Conservation (phyloP, 2,797 vertebrate species). For the Mycteria americana region DNA sequence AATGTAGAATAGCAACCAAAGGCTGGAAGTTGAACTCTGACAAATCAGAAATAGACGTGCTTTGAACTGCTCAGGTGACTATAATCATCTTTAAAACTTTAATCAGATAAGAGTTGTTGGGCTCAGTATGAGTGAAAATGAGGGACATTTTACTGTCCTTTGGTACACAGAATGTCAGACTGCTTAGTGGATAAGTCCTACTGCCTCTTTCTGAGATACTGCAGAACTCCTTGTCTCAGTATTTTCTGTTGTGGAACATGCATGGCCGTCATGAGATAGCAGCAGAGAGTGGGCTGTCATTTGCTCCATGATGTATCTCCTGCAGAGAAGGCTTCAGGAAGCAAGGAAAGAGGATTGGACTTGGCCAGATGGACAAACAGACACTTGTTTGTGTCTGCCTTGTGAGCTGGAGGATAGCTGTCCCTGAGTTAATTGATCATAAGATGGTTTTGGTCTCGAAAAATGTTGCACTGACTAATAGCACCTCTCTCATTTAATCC, state of each 20-base stretch:
- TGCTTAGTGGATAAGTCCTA: not conserved
- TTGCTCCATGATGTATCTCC: not conserved
- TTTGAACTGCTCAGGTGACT: not conserved
- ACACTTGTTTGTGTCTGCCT: not conserved
- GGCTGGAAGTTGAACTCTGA: not conserved
- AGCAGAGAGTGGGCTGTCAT: not conserved
- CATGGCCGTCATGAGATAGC: not conserved
- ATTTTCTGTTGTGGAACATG: not conserved
- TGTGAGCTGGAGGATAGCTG: not conserved
- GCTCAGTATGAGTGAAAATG: rapidly evolving
- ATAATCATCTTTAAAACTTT: too few relatives aligned
- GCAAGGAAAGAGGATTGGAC: not conserved
- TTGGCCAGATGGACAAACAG: not conserved
- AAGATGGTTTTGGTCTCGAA: not conserved
- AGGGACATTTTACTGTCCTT: not conserved
- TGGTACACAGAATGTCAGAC: rapidly evolving
- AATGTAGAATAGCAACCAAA: not conserved
- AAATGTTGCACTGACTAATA: not conserved
- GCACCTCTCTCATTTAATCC: not conserved
- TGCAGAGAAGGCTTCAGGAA: not conserved
- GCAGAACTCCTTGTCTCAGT: not conserved
- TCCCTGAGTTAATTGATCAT: not conserved
- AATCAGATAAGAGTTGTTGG: not conserved
- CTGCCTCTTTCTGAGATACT: not conserved
- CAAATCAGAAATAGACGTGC: not conserved